phyloP scores from a whole-genome alignment of 2,113 vertebrate genomes.

The Malurus cyaneus region DNA sequence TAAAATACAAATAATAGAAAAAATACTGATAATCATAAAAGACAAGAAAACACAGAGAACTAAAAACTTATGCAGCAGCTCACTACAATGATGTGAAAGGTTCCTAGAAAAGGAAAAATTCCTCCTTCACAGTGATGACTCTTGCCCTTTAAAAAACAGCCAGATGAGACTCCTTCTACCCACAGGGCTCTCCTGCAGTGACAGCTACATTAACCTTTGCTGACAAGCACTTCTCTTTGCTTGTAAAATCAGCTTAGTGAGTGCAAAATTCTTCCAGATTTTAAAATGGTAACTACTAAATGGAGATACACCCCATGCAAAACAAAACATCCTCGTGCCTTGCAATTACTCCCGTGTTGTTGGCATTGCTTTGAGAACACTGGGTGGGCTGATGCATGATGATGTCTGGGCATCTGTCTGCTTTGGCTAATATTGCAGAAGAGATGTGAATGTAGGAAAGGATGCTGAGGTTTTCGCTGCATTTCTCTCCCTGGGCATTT shows the following conservation, averaged over 20 bases:
- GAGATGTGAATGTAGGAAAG: background rate
- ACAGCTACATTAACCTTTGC: constrained; percentile 66
- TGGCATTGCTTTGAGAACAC: background rate
- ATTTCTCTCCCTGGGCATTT: constrained; percentile 31
- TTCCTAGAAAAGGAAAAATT: constrained; percentile 37
- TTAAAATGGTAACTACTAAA: constrained; percentile 40
- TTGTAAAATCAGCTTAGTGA: constrained; percentile 64
- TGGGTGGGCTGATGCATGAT: background rate
- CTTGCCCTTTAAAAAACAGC: constrained; percentile 66
- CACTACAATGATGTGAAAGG: background rate
- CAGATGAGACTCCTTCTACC: constrained; percentile 55
- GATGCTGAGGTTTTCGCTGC: background rate
- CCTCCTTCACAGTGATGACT: constrained; percentile 20
- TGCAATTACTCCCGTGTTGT: background rate
- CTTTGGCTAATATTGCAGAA: background rate
- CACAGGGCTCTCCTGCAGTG: constrained; percentile 62
- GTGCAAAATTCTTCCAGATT: constrained; percentile 54
- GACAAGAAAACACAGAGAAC: background rate
- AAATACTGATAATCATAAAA: background rate
- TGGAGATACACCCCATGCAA: background rate
- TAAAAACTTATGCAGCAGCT: background rate
- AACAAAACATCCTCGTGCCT: constrained; percentile 26
- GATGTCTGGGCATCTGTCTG: constrained; percentile 31
- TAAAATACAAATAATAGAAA: background rate
- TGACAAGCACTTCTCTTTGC: constrained; percentile 64